Evolutionary conservation across 2,797 vertebrate species (phyloP), one percentile per base, ranked within the genome.

Genomic region (Gymnopithys bicolor): DNA sequence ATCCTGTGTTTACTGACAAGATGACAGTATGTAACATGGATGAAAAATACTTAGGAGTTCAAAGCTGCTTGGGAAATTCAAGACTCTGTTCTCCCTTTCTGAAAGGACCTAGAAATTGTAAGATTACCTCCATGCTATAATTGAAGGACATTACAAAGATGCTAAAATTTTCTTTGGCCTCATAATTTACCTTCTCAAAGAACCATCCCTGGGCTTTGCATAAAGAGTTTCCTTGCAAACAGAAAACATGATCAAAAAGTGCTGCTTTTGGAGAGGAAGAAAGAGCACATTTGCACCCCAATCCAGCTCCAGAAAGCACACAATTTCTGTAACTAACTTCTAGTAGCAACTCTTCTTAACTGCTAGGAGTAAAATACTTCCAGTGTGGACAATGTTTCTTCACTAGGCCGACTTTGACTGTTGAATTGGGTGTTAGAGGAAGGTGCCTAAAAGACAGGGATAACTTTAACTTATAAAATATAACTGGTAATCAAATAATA

Each of bases 1-100:
- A 43, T 48, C 7, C 8, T 77, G 10, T 43, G 12, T 62, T 84
- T 70, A 39, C 21, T 21, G 35, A 67, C 35, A 51, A 67, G 23
- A 55, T 30, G 16, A 63, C 21, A 78, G 16, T n/a, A n/a, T 66
- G 55, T 62, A 62, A 66, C 13, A 28, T 0, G 0, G 69, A 46
- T 23, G 41, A 84, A 69, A 69, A 91, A 35, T 21, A 56, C 24
- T 19, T 5, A 14, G 27, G 32, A 73, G 32, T 52, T 67, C 58
- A 75, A 82, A 63, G 49, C 45, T 78, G 9, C 14, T 66, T 63
- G 28, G 8, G 58, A 56, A 87, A 45, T 66, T 49, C 13, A 66
- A 75, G 33, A 49, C 10, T 66, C 15, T n/a, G 5, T 16, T 71
- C 33, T 79, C 27, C 30, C 4, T 75, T 59, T 46, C 48, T 70